A percentile compares a stretch with the other conserved stretches of the same genome.
Conservation (phyloP, 64 coral and sea anemone species). For the Actinia equina region DNA sequence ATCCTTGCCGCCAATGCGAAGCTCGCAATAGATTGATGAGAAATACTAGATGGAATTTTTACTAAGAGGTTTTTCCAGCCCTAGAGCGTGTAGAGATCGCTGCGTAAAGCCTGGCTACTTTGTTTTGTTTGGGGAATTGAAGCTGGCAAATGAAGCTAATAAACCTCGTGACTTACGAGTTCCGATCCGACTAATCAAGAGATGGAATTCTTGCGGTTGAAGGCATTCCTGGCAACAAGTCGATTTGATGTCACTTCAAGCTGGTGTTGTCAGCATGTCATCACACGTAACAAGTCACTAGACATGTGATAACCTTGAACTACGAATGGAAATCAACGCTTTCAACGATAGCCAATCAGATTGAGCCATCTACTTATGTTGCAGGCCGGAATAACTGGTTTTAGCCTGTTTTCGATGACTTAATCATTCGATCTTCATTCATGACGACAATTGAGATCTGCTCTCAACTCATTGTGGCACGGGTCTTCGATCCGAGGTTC, state of each 20-base stretch:
- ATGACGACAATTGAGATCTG: neutral
- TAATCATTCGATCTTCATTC: neutral
- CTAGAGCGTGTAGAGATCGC: neutral
- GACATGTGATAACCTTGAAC: conserved; percentile 18
- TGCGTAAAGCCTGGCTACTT: neutral
- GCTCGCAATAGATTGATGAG: neutral
- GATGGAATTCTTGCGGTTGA: neutral
- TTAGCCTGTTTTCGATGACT: neutral
- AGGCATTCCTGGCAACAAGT: conserved; percentile 13
- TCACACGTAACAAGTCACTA: neutral
- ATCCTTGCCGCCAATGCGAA: neutral
- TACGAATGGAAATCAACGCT: neutral
- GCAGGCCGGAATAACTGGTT: neutral
- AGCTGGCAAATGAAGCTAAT: neutral
- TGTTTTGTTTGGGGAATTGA: neutral
- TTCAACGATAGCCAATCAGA: neutral
- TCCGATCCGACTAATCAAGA: conserved; percentile 17
- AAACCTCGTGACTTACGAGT: conserved; percentile 4
- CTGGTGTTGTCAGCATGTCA: conserved; percentile 11
- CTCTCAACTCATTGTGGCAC: neutral
- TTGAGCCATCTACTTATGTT: neutral
- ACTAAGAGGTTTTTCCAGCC: neutral
- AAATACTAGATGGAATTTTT: neutral
- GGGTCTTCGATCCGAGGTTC: neutral
- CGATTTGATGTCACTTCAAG: conserved; percentile 11